Base-by-base conservation (phyloP, 2,797 vertebrate genomes). In the Anguilla anguilla region DNA sequence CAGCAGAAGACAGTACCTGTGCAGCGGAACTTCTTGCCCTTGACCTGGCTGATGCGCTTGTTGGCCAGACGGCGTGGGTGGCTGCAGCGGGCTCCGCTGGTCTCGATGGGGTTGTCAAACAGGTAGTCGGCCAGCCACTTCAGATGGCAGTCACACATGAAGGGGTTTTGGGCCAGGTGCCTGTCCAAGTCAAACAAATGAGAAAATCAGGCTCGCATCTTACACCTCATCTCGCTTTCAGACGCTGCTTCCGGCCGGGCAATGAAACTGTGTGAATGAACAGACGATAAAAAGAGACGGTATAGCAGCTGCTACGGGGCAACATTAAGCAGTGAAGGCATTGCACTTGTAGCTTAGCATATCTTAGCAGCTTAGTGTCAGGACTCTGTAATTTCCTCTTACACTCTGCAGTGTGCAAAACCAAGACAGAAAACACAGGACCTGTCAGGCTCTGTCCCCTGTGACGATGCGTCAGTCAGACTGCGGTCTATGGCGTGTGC, bases 21-120 rank as follows among this genome's bases (percentile, higher is more conserved):
- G 96, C 98, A 99, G 94, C 98, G 97, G 97, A 99, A 99, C 97
- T 99, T 99, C 96, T 99, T 99, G 95, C 97, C 98, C 97, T 99
- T 99, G 93, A 99, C 97, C 96, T 99, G 98, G 97, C 98, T 97
- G 96, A 99, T 99, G 92, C 98, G 97, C 90, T 99, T 99, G 97
- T 99, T 99, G 92, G 98, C 97, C 89, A 99, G 97, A 90, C 98
- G 96, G 89, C 98, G 96, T 0, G 98, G 98, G 93, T 97, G 97
- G 95, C 97, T 98, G 96, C 98, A 99, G 93, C 98, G 98, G 0
- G 98, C 98, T 11, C 98, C 98, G 13, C 98, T 99, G n/a, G 98
- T 99, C 97, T 99, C 98, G n/a, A 99, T 98, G 22, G 98, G 98
- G 95, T 99, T 99, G 94, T 99, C 97, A 93, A 99, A 98, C 94